Evolutionary conservation across 2,113 vertebrate genomes (phyloP), one percentile per base, ranked within the genome.

Genomic region (Coryphaenoides rupestris): DNA sequence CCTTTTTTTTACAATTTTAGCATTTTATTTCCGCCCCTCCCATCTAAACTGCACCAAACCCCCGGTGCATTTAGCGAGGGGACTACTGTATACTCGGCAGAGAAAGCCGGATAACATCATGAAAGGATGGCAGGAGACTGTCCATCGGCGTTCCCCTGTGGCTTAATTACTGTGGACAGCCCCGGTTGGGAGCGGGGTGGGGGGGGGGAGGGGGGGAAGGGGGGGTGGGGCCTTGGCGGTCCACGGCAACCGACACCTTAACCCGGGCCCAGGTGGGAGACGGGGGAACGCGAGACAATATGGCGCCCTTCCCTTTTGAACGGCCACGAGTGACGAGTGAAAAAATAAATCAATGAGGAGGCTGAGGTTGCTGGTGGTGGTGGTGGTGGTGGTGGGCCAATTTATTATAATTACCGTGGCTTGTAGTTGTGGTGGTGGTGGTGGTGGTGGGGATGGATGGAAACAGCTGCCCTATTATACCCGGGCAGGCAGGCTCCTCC

Each of bases 241-340:
- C 58, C n/a, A n/a, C n/a, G n/a, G 19, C 73, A 79, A 74, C 76
- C 59, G 62, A 78, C 72, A 55, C 63, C 71, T 63, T 75, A 63
- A 58, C 73, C 72, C 64, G 57, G n/a, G 74, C 81, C 74, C 84
- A 87, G 77, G 74, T 87, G 83, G 79, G 83, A 70, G 75, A 75
- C 70, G 80, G 84, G 84, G 72, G 77, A 79, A 85, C 77, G 76
- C 55, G 46, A 86, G 79, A 83, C 72, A 79, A 82, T 82, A 82
- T 80, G 72, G 69, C 58, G 55, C 77, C 70, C 74, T 68, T 62
- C 60, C 77, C 70, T 75, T 68, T 62, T 62, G 78, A 84, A 85
- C 73, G 84, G 76, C 70, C 74, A 69, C 63, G 72, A 69, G 72
- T 77, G 75, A 82, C 62, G 73, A 71, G 77, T 79, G 83, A 74